phyloP scores from a whole-genome alignment of 2,113 vertebrate species.

The Pedionomus torquatus region DNA sequence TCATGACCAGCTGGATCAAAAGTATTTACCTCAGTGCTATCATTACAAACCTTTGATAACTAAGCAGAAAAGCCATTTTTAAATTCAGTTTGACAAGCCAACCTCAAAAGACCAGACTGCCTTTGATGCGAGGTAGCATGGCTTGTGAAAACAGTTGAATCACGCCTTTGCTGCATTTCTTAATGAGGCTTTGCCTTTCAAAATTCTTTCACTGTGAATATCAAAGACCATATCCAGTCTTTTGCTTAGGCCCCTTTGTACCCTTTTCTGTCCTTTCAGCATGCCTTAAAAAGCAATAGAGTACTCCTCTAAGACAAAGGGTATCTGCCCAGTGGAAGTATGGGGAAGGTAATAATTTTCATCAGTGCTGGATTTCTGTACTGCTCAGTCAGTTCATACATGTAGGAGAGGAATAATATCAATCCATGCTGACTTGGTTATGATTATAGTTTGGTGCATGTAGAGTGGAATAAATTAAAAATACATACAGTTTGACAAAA shows the following conservation, averaged over 20 bases:
- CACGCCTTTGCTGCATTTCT: background rate
- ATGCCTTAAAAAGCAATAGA: background rate
- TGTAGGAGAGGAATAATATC: background rate
- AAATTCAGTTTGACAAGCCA: slow-evolving; percentile 45
- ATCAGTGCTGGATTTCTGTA: background rate
- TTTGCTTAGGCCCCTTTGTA: background rate
- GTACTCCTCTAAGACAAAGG: background rate
- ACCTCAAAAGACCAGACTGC: slow-evolving; percentile 1
- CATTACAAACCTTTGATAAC: slow-evolving; percentile 15
- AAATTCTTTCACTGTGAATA: background rate
- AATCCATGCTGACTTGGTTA: background rate
- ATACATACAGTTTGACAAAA: fast-evolving
- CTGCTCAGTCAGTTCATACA: background rate
- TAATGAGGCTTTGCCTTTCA: background rate
- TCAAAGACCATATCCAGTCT: background rate
- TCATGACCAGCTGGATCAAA: background rate
- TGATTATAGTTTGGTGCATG: background rate
- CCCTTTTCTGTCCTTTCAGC: background rate
- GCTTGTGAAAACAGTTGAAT: slow-evolving; percentile 19
- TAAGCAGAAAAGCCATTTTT: slow-evolving; percentile 5
- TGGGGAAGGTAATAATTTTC: background rate
- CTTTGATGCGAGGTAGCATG: slow-evolving; percentile 26
- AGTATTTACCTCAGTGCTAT: background rate
- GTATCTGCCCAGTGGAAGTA: background rate
- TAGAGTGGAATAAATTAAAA: background rate